phyloP scores from a whole-genome alignment of 2,888 invertebrate species.

The Augochlorella aurata region DNA sequence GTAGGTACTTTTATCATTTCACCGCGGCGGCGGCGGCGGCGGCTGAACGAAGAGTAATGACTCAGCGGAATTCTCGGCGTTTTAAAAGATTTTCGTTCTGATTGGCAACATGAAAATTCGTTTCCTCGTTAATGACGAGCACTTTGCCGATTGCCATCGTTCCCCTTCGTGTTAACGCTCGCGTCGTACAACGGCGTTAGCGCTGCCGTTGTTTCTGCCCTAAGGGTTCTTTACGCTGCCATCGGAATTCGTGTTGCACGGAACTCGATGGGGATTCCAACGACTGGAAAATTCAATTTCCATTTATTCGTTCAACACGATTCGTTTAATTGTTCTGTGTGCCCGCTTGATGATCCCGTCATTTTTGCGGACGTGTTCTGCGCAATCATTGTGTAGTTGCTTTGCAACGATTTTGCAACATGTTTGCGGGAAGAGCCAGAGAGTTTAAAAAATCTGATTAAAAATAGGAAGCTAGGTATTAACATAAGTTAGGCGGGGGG shows the following conservation, averaged over 20 bases:
- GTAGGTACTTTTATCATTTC: conserved; percentile 50
- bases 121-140: conserved; percentile 50
- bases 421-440: too few species aligned
- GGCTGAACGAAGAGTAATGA: conserved; percentile 56
- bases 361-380: neutral
- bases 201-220: neutral
- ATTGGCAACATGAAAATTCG: conserved; percentile 53
- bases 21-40: neutral
- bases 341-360: too few species aligned
- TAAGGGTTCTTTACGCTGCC: neutral
- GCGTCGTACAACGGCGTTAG: neutral
- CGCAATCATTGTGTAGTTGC: too few species aligned
- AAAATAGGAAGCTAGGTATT: too few species aligned
- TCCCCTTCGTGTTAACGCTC: too few species aligned
- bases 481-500: too few species aligned
- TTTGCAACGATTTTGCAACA: too few species aligned
- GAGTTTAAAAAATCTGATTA: too few species aligned
- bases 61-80: conserved; percentile 42
- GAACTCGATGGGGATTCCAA: neutral
- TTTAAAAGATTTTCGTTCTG: conserved; percentile 50
- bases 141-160: conserved; percentile 39
- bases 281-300: neutral
- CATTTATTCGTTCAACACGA: neutral
- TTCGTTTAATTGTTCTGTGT: neutral
- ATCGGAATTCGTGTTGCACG: neutral